A percentile compares a stretch with the other conserved stretches of the same genome.
phyloP scores from a whole-genome alignment of 2,113 vertebrate genomes.

The Gavia stellata region DNA sequence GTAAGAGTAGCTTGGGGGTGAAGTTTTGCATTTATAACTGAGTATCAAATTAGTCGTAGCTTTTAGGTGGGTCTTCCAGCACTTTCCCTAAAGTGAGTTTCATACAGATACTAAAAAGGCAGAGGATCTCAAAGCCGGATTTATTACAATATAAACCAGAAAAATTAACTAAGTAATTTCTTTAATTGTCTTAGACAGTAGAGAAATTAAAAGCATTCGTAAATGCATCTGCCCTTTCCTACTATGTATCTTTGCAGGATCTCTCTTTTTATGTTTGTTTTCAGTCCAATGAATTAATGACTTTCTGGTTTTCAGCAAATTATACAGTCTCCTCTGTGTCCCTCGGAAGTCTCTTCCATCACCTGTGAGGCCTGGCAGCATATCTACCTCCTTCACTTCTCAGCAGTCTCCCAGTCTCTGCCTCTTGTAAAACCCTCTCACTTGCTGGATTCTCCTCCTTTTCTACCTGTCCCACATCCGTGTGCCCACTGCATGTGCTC shows the following conservation, averaged over 20 bases:
- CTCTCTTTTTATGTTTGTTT: neutral
- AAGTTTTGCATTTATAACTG: neutral
- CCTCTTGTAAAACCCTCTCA: neutral
- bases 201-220: neutral
- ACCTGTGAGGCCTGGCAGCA: neutral
- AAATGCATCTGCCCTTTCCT: neutral
- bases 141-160: neutral
- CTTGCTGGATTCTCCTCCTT: neutral
- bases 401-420: neutral
- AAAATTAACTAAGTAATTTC: neutral
- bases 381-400: neutral
- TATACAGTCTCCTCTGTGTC: neutral
- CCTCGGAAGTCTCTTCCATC: neutral
- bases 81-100: neutral
- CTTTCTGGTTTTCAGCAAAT: neutral
- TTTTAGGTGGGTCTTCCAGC: neutral
- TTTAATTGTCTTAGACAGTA: neutral
- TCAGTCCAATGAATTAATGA: neutral
- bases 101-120: neutral
- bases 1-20: neutral
- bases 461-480: neutral
- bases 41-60: neutral
- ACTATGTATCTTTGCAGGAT: neutral
- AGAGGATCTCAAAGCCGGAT: neutral
- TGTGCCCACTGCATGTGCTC: neutral